Evolutionary conservation across 2,797 vertebrate species (phyloP).

Genomic region (Otolemur crassicaudatus): DNA sequence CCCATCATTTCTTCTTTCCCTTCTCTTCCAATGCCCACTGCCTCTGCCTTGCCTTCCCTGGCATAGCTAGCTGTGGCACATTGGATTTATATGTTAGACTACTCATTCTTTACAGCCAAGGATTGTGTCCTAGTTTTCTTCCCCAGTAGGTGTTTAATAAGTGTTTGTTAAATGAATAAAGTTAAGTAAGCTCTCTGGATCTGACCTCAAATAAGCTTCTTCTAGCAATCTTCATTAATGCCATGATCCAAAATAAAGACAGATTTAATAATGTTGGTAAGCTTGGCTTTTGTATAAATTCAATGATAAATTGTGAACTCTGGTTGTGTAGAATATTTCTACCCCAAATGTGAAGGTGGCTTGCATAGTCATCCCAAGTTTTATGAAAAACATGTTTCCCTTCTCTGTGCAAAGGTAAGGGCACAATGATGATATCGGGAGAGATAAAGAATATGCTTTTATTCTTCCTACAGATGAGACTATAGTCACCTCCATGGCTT

Average conservation of each 20-base stretch:
- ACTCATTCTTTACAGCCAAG: neutral
- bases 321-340: neutral
- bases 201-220: neutral
- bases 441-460: neutral
- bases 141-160: neutral
- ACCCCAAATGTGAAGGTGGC: neutral
- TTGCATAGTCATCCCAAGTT: neutral
- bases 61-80: neutral
- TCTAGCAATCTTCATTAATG: neutral
- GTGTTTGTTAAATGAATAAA: slow-evolving; percentile 32
- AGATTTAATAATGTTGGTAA: neutral
- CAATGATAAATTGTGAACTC: neutral
- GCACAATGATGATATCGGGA: no score
- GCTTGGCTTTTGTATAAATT: neutral
- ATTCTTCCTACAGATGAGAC: neutral
- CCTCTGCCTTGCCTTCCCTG: neutral
- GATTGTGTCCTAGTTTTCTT: neutral
- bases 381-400: neutral
- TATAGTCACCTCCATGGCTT: neutral
- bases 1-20: neutral
- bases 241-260: neutral
- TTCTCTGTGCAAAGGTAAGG: neutral
- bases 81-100: neutral
- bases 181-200: neutral
- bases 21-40: neutral